phyloP scores from a whole-genome alignment of 2,797 vertebrate genomes.

The Remorina albescens region DNA sequence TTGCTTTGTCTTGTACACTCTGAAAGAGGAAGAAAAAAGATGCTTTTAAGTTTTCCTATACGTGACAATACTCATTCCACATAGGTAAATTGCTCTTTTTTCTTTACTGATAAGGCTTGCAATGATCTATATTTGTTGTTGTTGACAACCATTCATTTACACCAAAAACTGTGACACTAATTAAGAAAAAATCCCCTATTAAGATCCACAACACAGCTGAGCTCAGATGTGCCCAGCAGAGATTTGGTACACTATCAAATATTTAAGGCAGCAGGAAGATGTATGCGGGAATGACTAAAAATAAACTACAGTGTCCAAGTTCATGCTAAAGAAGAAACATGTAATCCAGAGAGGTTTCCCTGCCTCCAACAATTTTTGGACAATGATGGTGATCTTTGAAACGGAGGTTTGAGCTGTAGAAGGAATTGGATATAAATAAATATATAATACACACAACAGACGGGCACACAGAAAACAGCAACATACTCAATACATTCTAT shows the following conservation, averaged over 20 bases:
- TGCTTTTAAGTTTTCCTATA: not conserved
- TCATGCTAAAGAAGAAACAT: not conserved
- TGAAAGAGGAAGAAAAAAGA: conserved; percentile 45
- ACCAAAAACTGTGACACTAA: too few species aligned
- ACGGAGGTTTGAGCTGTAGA: not conserved
- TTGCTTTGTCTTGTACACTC: conserved; percentile 63
- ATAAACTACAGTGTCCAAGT: not conserved
- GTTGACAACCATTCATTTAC: not conserved
- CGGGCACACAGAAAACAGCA: not conserved
- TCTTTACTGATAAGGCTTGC: not conserved
- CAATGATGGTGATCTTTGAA: not conserved
- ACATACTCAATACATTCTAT: not conserved
- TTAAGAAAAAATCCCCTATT: too few species aligned
- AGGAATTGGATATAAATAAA: not conserved
- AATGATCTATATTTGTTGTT: not conserved
- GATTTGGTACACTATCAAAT: not conserved
- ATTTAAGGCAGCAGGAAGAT: not conserved
- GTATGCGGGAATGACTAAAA: not conserved
- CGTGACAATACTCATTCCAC: not conserved
- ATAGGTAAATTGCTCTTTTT: not conserved
- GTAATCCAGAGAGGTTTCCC: not conserved
- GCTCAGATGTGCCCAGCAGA: not conserved
- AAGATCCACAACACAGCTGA: not conserved
- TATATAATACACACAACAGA: not conserved
- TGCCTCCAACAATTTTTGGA: not conserved